Base-by-base conservation (phyloP, 1,140 invertebrate species). In the Drosophila subpulchrella region DNA sequence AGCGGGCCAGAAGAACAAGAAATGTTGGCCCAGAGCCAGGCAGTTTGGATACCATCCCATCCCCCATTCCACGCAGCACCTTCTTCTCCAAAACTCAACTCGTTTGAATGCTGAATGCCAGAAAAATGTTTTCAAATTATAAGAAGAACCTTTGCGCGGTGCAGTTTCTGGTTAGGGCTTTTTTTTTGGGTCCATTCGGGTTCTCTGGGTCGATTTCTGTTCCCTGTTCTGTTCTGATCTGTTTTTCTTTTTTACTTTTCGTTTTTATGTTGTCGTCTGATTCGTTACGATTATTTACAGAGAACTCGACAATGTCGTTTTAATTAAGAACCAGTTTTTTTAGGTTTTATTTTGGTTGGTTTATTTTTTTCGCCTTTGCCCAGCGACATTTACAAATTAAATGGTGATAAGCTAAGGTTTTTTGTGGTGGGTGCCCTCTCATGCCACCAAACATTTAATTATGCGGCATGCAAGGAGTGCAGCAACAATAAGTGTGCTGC, bases 241-340 rank as follows among this genome's bases (percentile, higher is more conserved):
- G 53, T 36, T n/a, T 36, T 47, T 47, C 24, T 24, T 32, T 30
- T 44, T 42, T 32, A 39, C 8, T 48, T 53, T 56, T 51, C 61
- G 44, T 34, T 67, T 78, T 71, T 48, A 72, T 76, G 34, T 79
- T 72, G 73, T 80, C 66, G 71, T 72, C 80, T 80, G 76, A 84
- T 84, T 84, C 81, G 81, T 84, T 84, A 84, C 76, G 81, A 79
- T 84, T 84, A 80, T 84, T 84, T 84, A 84, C 73, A 84, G 62
- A 80, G 81, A 80, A 73, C 77, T 84, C 73, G 67, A 76, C 76
- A 76, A 73, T 84, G 81, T 84, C 73, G 81, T 80, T 84, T 84
- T 84, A 84, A 84, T 84, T 84, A 84, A 84, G 62, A 84, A 84
- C 81, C 81, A 80, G 81, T 84, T 84, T 84, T 72, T 71, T 71